These are phyloP conservation scores for Uromys caudimaculatus DNA, from an alignment of 2,797 vertebrate genomes.

Conservation along the genomic window DNA sequence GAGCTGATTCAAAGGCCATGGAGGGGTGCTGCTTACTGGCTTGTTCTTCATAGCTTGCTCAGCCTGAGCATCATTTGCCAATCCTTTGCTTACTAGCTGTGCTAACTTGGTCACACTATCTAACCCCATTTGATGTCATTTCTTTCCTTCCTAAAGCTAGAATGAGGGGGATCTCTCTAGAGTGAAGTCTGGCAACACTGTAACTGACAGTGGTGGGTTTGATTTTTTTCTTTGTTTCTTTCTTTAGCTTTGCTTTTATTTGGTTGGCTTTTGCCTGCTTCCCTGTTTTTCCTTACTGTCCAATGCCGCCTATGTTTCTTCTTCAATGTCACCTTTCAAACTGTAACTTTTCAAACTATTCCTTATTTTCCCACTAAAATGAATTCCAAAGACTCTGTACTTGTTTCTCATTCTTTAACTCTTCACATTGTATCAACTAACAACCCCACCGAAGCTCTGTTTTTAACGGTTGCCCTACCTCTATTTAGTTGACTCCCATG, in stretches of 20 bases:
- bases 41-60: not conserved
- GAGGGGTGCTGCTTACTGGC: too few relatives aligned
- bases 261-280: not conserved
- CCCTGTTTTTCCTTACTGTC: not conserved
- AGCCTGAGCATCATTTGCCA: not conserved
- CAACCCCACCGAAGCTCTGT: not conserved
- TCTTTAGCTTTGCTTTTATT: not conserved
- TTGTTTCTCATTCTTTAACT: not conserved
- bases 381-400: not conserved
- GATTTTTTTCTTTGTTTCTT: not conserved
- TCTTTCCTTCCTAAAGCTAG: not conserved
- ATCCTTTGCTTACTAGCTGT: not conserved
- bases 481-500: not conserved
- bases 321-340: not conserved
- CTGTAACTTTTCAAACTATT: not conserved
- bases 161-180: not conserved
- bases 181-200: not conserved
- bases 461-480: not conserved
- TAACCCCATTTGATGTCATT: not conserved
- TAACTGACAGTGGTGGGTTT: not conserved
- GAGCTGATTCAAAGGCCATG: not conserved
- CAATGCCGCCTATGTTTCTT: not conserved
- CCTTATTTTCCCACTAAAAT: not conserved
- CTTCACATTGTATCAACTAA: not conserved
- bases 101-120: not conserved